These are phyloP conservation scores for Acleris laterana DNA, from an alignment of 2,888 invertebrate species.

Conservation along the genomic window DNA sequence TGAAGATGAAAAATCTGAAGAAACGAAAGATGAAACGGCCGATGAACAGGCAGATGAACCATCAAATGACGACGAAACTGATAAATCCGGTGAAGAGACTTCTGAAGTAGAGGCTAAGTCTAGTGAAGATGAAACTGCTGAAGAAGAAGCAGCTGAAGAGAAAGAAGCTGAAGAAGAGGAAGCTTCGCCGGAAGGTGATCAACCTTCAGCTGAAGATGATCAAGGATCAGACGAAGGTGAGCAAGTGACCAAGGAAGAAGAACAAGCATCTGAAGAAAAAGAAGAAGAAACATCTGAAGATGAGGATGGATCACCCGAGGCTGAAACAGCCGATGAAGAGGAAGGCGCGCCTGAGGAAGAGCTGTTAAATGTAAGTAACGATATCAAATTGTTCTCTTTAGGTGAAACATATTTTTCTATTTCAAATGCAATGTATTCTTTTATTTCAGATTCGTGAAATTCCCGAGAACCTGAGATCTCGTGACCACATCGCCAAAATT, in stretches of 20 bases:
- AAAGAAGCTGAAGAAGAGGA: constrained; percentile 42
- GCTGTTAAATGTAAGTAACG: constrained; percentile 80
- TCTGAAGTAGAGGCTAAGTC: constrained; percentile 48
- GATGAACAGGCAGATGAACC: constrained; percentile 50
- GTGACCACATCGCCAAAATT: constrained; percentile 92
- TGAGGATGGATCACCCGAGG: constrained; percentile 50
- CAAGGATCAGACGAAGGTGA: constrained; percentile 45
- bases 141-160: constrained; percentile 42
- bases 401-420: not conserved
- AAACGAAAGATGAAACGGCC: constrained; percentile 52
- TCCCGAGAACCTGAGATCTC: constrained; percentile 90
- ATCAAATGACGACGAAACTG: constrained; percentile 47
- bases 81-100: constrained; percentile 37
- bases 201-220: constrained; percentile 38
- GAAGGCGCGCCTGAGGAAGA: constrained; percentile 87
- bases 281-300: constrained; percentile 53
- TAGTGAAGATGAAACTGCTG: constrained; percentile 52
- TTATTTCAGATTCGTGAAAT: constrained; percentile 88
- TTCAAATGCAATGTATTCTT: not conserved
- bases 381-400: constrained; percentile 1
- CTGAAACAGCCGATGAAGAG: constrained; percentile 56
- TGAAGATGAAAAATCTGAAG: constrained; percentile 49
- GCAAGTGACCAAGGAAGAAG: constrained; percentile 55
- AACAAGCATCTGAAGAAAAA: constrained; percentile 39
- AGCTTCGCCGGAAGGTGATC: constrained; percentile 39